Percentiles rank a stretch among this genome's conserved stretches.
phyloP scores from a whole-genome alignment of 2,797 vertebrate genomes.

The Hozukius guyotensis region DNA sequence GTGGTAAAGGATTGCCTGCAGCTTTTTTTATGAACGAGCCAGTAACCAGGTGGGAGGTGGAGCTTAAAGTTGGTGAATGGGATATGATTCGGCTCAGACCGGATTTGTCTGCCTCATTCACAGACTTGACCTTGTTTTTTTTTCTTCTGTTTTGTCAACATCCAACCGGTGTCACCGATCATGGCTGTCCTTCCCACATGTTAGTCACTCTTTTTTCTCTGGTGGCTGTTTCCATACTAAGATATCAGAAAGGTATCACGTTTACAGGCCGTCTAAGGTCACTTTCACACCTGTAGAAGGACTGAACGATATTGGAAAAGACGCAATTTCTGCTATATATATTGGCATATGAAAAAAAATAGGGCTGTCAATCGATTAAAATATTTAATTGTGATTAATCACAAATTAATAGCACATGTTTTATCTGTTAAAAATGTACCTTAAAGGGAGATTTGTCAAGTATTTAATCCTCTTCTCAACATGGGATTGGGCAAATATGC shows the following conservation, averaged over 20 bases:
- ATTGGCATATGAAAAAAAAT: too few relatives aligned
- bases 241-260: not conserved
- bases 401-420: too few relatives aligned
- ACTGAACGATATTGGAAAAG: rapidly evolving
- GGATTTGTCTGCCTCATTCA: slow-evolving; percentile 42
- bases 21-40: slow-evolving; percentile 16
- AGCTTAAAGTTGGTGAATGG: slow-evolving; percentile 32
- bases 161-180: slow-evolving; percentile 1
- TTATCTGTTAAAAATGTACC: too few relatives aligned
- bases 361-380: rapidly evolving
- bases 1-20: slow-evolving; percentile 40
- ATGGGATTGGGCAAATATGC: too few relatives aligned
- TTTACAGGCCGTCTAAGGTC: not conserved
- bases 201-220: too few relatives aligned
- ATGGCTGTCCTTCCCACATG: not conserved
- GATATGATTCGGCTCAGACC: slow-evolving; percentile 20
- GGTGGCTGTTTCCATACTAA: slow-evolving; percentile 11
- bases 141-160: not conserved
- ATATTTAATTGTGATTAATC: rapidly evolving
- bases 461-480: too few relatives aligned
- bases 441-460: too few relatives aligned
- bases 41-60: slow-evolving; percentile 26
- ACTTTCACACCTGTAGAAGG: not conserved
- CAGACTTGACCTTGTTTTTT: slow-evolving; percentile 8
- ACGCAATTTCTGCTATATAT: too few relatives aligned